These are phyloP conservation scores for Oscarella lobularis DNA, from an alignment of 37 sponge, comb jelly and placozoan genomes.

Conservation along the genomic window DNA sequence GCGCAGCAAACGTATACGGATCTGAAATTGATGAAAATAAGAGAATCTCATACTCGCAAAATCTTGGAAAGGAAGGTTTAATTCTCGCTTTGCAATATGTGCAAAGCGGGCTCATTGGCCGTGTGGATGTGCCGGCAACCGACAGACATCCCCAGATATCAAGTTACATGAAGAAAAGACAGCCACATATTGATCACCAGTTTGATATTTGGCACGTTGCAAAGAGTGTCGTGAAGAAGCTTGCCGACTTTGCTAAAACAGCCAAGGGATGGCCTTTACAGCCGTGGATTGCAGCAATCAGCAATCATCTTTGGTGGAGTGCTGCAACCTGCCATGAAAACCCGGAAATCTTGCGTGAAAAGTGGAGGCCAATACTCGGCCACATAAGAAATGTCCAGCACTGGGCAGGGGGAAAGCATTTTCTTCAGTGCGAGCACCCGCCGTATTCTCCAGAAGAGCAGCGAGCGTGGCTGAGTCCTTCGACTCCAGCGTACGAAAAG, in stretches of 20 bases:
- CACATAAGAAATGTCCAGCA: constrained; percentile 12
- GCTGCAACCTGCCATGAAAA: constrained; percentile 5
- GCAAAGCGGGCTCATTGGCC: too few relatives aligned
- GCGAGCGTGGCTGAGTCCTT: background rate
- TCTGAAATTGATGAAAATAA: too few relatives aligned
- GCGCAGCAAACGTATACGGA: too few relatives aligned
- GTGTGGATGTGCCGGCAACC: background rate
- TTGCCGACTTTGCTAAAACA: background rate
- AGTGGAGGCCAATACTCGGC: constrained; percentile 21
- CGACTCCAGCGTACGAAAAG: background rate
- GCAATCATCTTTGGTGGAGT: constrained; percentile 18
- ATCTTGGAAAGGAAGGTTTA: too few relatives aligned
- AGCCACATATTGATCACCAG: constrained; percentile 24
- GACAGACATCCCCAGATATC: background rate
- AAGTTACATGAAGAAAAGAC: background rate
- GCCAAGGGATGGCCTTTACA: too few relatives aligned
- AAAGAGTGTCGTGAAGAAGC: constrained; percentile 10
- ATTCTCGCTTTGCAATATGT: too few relatives aligned
- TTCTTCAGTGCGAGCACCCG: constrained; percentile 8
- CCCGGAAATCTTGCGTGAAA: constrained; percentile 6
- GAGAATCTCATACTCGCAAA: too few relatives aligned
- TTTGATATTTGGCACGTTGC: constrained; percentile 34
- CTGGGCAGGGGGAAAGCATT: constrained; percentile 9
- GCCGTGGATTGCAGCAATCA: constrained; percentile 3
- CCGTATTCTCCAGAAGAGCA: background rate